A percentile compares a stretch with the other conserved stretches of the same genome.
Conservation (phyloP, 2,113 vertebrate species). For the Pseudorasbora parva region DNA sequence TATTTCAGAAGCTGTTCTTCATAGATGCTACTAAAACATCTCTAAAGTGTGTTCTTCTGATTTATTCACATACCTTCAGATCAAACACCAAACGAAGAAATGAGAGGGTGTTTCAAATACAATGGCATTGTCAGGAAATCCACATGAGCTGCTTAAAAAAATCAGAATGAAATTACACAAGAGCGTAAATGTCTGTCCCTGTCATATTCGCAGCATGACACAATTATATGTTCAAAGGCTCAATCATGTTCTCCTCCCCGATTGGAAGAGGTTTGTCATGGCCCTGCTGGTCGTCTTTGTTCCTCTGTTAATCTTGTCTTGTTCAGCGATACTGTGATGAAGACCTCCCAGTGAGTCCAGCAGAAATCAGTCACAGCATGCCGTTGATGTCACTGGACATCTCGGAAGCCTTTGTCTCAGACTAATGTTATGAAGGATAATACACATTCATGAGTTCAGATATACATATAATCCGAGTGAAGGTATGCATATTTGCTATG, state of each 20-base stretch:
- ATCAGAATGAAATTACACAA: conserved; percentile 1
- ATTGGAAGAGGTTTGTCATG: neutral
- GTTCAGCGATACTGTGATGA: neutral
- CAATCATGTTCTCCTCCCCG: neutral
- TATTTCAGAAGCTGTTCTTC: neutral
- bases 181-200: neutral
- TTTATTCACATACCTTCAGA: neutral
- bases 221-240: neutral
- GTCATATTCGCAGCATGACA: conserved; percentile 1
- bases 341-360: neutral
- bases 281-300: neutral
- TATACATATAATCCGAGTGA: too few relatives aligned
- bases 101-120: neutral
- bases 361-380: neutral
- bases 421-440: neutral
- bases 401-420: neutral
- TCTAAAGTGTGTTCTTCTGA: neutral
- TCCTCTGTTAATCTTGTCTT: neutral
- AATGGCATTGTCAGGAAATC: neutral
- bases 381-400: neutral
- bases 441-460: neutral
- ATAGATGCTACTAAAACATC: neutral
- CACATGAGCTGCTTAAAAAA: neutral
- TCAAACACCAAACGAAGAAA: neutral
- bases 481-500: too few relatives aligned